These are phyloP conservation scores for Tretioscincus oriximinensis DNA, from an alignment of 2,113 vertebrate species.

Conservation along the genomic window DNA sequence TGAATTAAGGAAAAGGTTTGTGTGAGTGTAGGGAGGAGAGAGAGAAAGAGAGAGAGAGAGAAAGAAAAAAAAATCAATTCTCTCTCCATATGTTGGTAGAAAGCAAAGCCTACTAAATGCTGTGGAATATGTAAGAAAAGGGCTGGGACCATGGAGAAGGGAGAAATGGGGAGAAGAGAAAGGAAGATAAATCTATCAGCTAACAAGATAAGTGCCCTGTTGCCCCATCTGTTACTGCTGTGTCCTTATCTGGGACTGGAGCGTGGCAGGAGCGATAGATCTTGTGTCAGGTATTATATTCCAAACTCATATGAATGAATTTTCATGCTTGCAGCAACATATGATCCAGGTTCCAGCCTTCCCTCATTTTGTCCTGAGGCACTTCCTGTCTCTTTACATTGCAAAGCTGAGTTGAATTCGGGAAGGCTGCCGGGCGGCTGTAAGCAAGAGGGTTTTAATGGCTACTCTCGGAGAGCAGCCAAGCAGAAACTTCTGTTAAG, in stretches of 20 bases:
- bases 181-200: constrained; percentile 80
- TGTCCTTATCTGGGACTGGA: constrained; percentile 79
- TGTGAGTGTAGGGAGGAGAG: constrained; percentile 32
- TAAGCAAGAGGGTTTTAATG: background rate
- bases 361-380: constrained; percentile 54
- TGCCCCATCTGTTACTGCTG: constrained; percentile 80
- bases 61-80: constrained; percentile 70
- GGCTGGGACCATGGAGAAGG: background rate
- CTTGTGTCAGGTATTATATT: constrained; percentile 81
- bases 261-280: constrained; percentile 70
- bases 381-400: constrained; percentile 48
- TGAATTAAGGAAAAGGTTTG: constrained; percentile 72
- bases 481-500: background rate
- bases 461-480: background rate
- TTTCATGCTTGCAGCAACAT: constrained; percentile 61
- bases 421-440: background rate
- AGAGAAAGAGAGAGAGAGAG: constrained; percentile 39
- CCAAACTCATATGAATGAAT: constrained; percentile 77
- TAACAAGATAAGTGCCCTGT: constrained; percentile 83
- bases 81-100: constrained; percentile 71
- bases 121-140: constrained; percentile 78
- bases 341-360: constrained; percentile 41
- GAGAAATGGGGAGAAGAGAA: constrained; percentile 45
- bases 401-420: constrained; percentile 30
- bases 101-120: constrained; percentile 56